These are phyloP conservation scores for Stigmatopora argus DNA, from an alignment of 2,113 vertebrate genomes.

Conservation along the genomic window DNA sequence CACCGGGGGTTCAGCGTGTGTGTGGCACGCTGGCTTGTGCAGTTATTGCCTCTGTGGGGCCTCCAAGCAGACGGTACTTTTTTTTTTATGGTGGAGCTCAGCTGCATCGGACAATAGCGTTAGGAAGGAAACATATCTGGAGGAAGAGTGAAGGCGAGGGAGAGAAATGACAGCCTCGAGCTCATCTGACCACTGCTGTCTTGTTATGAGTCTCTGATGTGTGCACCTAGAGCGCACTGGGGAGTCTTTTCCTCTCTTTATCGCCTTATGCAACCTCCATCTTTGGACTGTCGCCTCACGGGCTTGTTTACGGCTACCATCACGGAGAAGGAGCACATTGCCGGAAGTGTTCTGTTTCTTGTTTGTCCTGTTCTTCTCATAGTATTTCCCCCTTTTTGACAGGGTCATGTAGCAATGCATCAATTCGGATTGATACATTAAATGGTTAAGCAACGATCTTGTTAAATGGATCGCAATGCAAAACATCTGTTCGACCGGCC, in stretches of 20 bases:
- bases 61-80: constrained; percentile 23
- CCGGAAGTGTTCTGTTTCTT: constrained; percentile 1
- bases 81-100: constrained; percentile 37
- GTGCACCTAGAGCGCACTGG: constrained; percentile 53
- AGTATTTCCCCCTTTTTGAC: constrained; percentile 19
- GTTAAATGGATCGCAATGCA: no score
- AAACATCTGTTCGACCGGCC: no score
- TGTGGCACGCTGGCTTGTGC: constrained; percentile 14
- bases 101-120: constrained; percentile 57
- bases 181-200: constrained; percentile 56
- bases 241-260: constrained; percentile 55
- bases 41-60: constrained; percentile 38
- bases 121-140: constrained; percentile 54
- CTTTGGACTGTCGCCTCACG: constrained; percentile 46
- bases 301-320: constrained; percentile 45
- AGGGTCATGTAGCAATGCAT: background rate
- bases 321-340: constrained; percentile 31
- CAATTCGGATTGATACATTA: no score
- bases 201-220: constrained; percentile 66
- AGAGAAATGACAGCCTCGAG: constrained; percentile 64
- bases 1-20: constrained; percentile 31
- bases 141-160: constrained; percentile 54
- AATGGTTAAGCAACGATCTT: no score
- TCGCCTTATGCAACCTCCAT: constrained; percentile 53
- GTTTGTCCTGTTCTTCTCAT: constrained; percentile 12